phyloP scores from a whole-genome alignment of 1,140 invertebrate genomes.

The Sycobia sp. region DNA sequence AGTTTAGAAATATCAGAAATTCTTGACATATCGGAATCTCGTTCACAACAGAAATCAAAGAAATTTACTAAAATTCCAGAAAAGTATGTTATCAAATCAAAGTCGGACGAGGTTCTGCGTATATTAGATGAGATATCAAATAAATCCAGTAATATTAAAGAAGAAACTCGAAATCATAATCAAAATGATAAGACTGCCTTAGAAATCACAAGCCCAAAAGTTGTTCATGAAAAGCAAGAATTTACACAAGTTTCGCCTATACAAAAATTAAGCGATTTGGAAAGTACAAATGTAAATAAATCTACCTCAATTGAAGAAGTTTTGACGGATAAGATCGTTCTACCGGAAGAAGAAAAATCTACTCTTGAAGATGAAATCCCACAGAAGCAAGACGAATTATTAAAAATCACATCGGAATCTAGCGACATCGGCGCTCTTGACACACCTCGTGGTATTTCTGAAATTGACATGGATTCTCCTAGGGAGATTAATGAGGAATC shows the following conservation, averaged over 20 bases:
- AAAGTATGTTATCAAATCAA: constrained; percentile 46
- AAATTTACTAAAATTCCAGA: constrained; percentile 43
- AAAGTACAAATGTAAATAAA: background rate
- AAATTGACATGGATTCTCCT: constrained; percentile 55
- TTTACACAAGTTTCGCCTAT: background rate
- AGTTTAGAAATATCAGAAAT: constrained; percentile 58
- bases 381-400: constrained; percentile 32
- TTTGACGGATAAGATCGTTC: background rate
- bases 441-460: constrained; percentile 50
- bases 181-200: background rate
- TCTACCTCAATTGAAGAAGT: background rate
- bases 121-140: constrained; percentile 52
- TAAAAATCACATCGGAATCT: constrained; percentile 40
- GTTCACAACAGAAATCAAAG: constrained; percentile 34
- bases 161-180: background rate
- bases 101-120: constrained; percentile 46
- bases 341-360: constrained; percentile 2
- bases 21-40: constrained; percentile 47
- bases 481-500: constrained; percentile 48
- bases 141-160: constrained; percentile 23
- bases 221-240: background rate
- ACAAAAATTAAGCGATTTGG: background rate
- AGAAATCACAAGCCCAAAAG: background rate
- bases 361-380: background rate
- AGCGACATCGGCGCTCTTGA: constrained; percentile 46